Conservation (phyloP, 2,113 vertebrate genomes). For the Pristiophorus japonicus region DNA sequence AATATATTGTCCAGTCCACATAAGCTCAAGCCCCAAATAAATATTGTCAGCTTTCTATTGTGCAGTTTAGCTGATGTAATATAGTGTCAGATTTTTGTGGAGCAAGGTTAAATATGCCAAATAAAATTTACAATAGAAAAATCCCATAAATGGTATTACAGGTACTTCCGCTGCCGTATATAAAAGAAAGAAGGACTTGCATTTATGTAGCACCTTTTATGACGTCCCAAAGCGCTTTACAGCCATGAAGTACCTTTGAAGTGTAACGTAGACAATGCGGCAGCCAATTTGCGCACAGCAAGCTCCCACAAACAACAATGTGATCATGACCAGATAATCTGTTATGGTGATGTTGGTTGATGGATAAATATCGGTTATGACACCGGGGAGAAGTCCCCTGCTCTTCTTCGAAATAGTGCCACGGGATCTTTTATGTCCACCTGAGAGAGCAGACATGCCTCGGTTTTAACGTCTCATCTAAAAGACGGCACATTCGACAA, state of each 20-base stretch:
- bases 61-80: too few species aligned
- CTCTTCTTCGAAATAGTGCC: neutral
- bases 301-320: neutral
- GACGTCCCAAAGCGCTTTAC: neutral
- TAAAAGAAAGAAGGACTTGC: neutral
- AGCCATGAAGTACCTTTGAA: neutral
- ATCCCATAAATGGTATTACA: neutral
- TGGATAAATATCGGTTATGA: neutral
- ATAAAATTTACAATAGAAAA: neutral
- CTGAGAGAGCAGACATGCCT: neutral
- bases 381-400: neutral
- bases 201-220: neutral
- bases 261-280: neutral
- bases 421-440: neutral
- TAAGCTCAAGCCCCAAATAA: neutral
- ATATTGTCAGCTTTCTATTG: neutral
- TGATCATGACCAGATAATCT: neutral
- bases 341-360: neutral
- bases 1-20: neutral
- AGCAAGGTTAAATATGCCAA: neutral
- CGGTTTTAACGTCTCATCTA: neutral
- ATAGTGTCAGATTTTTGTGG: too few species aligned
- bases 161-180: neutral
- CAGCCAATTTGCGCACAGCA: neutral
- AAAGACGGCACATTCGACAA: neutral